Evolutionary conservation across 2,797 vertebrate species (phyloP).

Genomic region (Clarias pachynema): DNA sequence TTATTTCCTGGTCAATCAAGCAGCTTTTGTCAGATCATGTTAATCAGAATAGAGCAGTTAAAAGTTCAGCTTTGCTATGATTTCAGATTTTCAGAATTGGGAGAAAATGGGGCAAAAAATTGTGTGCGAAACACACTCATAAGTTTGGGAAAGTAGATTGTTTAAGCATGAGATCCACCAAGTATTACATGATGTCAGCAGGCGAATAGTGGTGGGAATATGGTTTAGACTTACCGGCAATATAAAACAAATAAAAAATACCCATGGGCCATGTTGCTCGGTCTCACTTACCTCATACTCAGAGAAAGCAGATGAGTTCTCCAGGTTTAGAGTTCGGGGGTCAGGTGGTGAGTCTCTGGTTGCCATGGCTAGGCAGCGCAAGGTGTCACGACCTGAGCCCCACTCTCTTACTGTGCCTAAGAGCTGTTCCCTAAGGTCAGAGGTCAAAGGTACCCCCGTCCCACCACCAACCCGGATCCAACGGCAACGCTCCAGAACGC

Average conservation of each 20-base stretch:
- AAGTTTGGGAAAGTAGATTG: background rate
- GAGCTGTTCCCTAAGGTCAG: conserved; percentile 69
- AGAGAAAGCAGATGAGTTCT: conserved; percentile 70
- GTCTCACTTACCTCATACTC: conserved; percentile 72
- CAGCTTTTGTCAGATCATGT: background rate
- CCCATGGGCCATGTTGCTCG: background rate
- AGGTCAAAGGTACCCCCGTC: conserved; percentile 66
- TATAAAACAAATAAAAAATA: background rate
- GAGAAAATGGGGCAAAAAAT: background rate
- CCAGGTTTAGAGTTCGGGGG: conserved; percentile 71
- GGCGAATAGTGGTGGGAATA: background rate
- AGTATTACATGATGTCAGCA: background rate
- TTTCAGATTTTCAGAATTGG: background rate
- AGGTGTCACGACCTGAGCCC: conserved; percentile 75
- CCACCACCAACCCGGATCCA: conserved; percentile 66
- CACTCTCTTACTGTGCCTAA: conserved; percentile 74
- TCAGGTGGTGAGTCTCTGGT: conserved; percentile 77
- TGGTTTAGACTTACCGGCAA: too few species aligned
- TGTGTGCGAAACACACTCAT: background rate
- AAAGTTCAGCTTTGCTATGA: background rate
- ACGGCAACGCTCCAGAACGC: conserved; percentile 75
- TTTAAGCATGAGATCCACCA: background rate
- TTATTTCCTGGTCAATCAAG: background rate
- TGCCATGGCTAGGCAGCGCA: conserved; percentile 80
- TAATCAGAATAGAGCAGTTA: background rate